phyloP scores from a whole-genome alignment of 1,140 invertebrate species.

The Eumeta japonica region DNA sequence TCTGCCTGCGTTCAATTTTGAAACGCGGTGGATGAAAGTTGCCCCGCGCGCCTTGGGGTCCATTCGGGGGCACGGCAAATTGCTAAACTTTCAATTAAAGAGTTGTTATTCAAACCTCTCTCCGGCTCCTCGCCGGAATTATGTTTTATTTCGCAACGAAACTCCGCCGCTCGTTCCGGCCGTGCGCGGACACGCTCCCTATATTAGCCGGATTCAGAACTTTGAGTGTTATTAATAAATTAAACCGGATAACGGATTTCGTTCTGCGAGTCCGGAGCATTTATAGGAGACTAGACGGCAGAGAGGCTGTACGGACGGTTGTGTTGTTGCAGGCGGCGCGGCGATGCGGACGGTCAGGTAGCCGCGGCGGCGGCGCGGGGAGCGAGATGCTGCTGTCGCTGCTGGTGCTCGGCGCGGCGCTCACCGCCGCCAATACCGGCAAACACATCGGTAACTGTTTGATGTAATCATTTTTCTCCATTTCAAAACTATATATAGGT shows the following conservation, averaged over 20 bases:
- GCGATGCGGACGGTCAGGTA: too few relatives aligned
- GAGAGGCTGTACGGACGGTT: neutral
- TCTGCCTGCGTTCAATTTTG: conserved; percentile 56
- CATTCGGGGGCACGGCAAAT: conserved; percentile 52
- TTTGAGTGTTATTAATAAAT: neutral
- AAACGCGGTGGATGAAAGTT: conserved; percentile 47
- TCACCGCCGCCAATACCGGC: conserved; percentile 41
- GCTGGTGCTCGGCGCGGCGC: conserved; percentile 46
- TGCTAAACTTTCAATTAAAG: conserved; percentile 58
- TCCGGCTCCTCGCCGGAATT: conserved; percentile 36
- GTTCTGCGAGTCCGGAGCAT: neutral
- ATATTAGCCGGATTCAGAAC: neutral
- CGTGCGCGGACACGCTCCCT: neutral
- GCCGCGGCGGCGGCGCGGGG: conserved; percentile 23
- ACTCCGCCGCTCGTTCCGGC: conserved; percentile 6
- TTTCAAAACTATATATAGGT: too few relatives aligned
- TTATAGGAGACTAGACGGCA: neutral
- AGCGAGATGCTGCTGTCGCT: conserved; percentile 47
- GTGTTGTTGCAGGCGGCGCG: conserved; percentile 10
- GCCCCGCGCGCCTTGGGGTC: conserved; percentile 39
- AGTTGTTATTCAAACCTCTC: conserved; percentile 56
- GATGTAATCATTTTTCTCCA: too few relatives aligned
- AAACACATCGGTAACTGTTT: conserved; percentile 31
- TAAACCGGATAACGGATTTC: neutral
- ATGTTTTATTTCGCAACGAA: conserved; percentile 49